phyloP scores from a whole-genome alignment of 2,113 vertebrate genomes.

The Trematomus loennbergii region DNA sequence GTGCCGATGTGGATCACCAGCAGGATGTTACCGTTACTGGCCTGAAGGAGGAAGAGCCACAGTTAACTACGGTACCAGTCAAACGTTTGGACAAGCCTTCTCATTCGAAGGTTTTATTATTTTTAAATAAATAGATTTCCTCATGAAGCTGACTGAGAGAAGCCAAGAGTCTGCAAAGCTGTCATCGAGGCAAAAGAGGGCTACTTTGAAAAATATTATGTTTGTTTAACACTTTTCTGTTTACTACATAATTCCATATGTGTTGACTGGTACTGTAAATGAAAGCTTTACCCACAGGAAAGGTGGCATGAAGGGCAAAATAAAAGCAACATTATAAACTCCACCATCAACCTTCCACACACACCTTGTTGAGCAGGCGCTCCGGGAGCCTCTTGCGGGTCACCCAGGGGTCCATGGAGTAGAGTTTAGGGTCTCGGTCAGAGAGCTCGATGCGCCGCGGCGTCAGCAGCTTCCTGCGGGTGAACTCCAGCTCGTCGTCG shows the following conservation, averaged over 20 bases:
- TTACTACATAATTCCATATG: no score
- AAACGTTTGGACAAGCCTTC: no score
- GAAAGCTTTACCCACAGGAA: no score
- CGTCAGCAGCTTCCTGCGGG: conserved; percentile 93
- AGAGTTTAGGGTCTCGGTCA: conserved; percentile 90
- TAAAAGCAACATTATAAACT: not conserved
- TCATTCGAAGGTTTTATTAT: no score
- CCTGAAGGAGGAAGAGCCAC: conserved; percentile 36
- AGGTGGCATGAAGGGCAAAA: not conserved
- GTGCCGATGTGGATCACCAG: conserved; percentile 91
- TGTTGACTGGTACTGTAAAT: no score
- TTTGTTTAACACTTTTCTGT: no score
- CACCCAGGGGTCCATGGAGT: conserved; percentile 96
- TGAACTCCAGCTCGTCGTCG: conserved; percentile 97
- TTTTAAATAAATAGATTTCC: no score
- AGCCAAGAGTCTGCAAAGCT: no score
- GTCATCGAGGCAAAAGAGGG: no score
- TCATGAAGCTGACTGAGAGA: no score
- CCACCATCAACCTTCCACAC: not conserved
- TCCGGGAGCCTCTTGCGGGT: conserved; percentile 91
- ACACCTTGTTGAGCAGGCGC: conserved; percentile 88
- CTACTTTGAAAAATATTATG: no score
- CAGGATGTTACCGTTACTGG: conserved; percentile 89
- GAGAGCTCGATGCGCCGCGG: conserved; percentile 91
- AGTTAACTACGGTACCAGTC: not conserved